Evolutionary conservation across 2,888 invertebrate genomes (phyloP).

Genomic region (Eupithecia subfuscata): DNA sequence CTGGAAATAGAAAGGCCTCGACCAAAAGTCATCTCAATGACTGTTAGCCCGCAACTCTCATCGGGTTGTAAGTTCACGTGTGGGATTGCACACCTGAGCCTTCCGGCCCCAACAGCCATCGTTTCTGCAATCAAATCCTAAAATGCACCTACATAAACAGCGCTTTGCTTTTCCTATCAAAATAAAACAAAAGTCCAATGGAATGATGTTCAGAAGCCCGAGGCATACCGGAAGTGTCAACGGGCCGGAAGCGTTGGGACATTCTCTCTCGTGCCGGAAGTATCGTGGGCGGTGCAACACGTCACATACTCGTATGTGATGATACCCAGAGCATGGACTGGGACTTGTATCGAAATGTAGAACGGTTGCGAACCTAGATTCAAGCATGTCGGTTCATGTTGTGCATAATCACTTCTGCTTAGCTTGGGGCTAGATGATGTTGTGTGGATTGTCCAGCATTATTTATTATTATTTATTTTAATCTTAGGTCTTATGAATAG

Average conservation of each 20-base stretch:
- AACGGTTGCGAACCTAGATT: not conserved
- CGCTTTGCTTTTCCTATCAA: not conserved
- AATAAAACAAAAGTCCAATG: conserved; percentile 6
- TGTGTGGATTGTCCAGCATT: too few relatives aligned
- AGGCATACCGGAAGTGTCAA: conserved; percentile 69
- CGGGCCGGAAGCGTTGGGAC: conserved; percentile 48
- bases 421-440: too few relatives aligned
- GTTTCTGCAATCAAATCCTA: not conserved
- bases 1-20: not conserved
- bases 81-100: too few relatives aligned
- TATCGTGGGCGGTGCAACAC: conserved; percentile 26
- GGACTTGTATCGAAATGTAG: not conserved
- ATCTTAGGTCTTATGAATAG: not conserved
- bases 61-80: not conserved
- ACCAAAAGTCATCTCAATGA: not conserved
- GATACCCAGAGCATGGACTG: not conserved
- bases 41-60: too few relatives aligned
- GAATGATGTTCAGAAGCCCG: conserved; percentile 49
- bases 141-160: not conserved
- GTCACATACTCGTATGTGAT: conserved; percentile 7
- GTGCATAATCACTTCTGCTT: not conserved
- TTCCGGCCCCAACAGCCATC: not conserved
- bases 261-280: conserved; percentile 59
- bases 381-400: not conserved
- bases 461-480: too few relatives aligned